Conservation (phyloP, 2,113 vertebrate species). For the Oncorhynchus nerka region DNA sequence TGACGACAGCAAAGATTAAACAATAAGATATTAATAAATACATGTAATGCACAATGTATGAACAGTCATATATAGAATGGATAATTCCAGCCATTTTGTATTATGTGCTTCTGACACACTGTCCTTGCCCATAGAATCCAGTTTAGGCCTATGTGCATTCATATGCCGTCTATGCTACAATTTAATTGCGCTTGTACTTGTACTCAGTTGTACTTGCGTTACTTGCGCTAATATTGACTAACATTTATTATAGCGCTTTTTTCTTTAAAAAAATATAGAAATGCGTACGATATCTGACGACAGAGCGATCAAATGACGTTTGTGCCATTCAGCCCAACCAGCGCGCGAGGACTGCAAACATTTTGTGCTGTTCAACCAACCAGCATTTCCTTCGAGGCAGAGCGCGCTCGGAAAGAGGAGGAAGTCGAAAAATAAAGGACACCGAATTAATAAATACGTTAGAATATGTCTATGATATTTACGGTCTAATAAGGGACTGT, state of each 20-base stretch:
- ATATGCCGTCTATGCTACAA: too few species aligned
- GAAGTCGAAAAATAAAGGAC: conserved; percentile 58
- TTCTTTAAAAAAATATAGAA: too few species aligned
- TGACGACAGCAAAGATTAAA: neutral
- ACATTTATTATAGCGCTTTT: too few species aligned
- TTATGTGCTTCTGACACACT: too few species aligned
- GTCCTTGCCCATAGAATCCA: too few species aligned
- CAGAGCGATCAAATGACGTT: neutral
- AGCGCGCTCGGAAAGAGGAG: conserved; percentile 32
- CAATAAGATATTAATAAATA: neutral
- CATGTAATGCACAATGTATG: neutral
- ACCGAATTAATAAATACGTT: conserved; percentile 37
- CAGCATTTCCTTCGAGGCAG: conserved; percentile 40
- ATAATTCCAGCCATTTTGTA: too few species aligned
- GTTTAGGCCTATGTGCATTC: too few species aligned
- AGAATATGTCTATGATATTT: neutral
- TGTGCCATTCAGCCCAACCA: neutral
- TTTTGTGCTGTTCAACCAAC: conserved; percentile 12
- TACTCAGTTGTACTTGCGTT: too few species aligned
- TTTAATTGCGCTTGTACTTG: too few species aligned
- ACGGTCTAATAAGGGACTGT: neutral
- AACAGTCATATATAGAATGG: too few species aligned
- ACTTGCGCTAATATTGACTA: too few species aligned
- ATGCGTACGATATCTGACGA: too few species aligned
- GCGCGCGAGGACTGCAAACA: conserved; percentile 26